Evolutionary conservation across 2,113 vertebrate genomes (phyloP), one percentile per base, ranked within the genome.

Genomic region (Scalopus aquaticus): DNA sequence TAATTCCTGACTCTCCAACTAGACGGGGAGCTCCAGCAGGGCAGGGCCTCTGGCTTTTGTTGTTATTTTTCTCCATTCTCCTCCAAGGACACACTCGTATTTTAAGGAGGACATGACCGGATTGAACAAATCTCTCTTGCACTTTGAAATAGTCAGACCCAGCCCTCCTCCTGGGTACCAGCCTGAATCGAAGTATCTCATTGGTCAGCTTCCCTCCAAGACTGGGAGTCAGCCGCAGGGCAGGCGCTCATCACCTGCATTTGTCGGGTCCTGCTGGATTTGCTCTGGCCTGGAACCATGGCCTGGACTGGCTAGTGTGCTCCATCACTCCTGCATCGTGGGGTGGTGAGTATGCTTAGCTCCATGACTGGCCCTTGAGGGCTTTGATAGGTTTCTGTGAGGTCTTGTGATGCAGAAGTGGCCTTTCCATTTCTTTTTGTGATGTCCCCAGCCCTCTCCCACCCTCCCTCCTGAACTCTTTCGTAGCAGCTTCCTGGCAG

Each of bases 401-500:
- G 42, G 74, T 65, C n/a, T 60, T 37, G 46, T 74, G 90, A 72
- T 69, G 93, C 88, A 32, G 26, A 93, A 72, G 93, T 81, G 8
- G 54, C 67, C 54, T 20, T 62, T 28, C 2, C 64, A 54, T 19
- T 44, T 58, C 72, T 89, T 60, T 44, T 39, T 42, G 7, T 54
- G 24, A 13, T 74, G n/a, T 9, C 35, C 9, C 30, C 32, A 24
- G 26, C 49, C 49, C 3, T 17, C 49, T 51, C 49, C 49, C 49
- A 51, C 17, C 20, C 5, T 16, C 30, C n/a, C 24, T 4, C 2
- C 16, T 56, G n/a, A 5, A 16, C n/a, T 39, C 46, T 93, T 93
- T 58, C 39, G 24, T 83, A 83, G 76, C 58, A 44, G 84, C 51
- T 78, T 76, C 88, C 95, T 95, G 54, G 89, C 96, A 97, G 95